Base-by-base conservation (phyloP, 2,113 vertebrate genomes). In the Pipa parva region DNA sequence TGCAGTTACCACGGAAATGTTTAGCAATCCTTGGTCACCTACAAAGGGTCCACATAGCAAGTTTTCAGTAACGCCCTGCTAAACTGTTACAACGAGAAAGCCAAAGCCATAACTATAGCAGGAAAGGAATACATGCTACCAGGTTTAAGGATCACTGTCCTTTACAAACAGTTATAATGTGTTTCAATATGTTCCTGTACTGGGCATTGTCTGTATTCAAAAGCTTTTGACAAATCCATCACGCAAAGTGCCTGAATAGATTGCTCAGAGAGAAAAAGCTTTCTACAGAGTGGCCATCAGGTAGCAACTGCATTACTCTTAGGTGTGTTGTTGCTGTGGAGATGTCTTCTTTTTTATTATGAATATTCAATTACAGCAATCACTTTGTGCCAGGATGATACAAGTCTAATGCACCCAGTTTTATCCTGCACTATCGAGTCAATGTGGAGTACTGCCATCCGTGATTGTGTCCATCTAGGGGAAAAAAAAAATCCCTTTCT, bases 301-400 rank as follows among this genome's bases (percentile, higher is more conserved):
- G 45, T 25, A 46, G 50, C 50, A n/a, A 11, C 31, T 17, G 63
- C 25, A 26, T 58, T 59, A 69, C 65, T 52, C 33, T 69, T 60
- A 69, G 65, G 57, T 69, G 52, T 42, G 65, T 52, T 60, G 65
- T 69, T 60, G 46, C 65, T 69, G 65, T 69, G 65, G 57, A 69
- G 57, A 69, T 50, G 45, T 58, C 64, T 31, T 42, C 36, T 22
- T 49, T 57, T 36, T 60, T 60, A 69, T 69, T 69, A 67, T 67
- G 65, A 69, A 69, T 69, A 69, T 69, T 69, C 57, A 60, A 69
- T 69, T 51, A 60, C 46, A 69, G 56, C 46, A 51, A 60, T 69
- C 33, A 52, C 33, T 7, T 9, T 11, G 45, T 52, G 57, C 57
- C 22, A 12, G 22, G 65, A 61, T 33, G 63, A 67, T 61, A 49